Base-by-base conservation (phyloP, 1,140 invertebrate genomes). In the Pogonus chalceus region DNA sequence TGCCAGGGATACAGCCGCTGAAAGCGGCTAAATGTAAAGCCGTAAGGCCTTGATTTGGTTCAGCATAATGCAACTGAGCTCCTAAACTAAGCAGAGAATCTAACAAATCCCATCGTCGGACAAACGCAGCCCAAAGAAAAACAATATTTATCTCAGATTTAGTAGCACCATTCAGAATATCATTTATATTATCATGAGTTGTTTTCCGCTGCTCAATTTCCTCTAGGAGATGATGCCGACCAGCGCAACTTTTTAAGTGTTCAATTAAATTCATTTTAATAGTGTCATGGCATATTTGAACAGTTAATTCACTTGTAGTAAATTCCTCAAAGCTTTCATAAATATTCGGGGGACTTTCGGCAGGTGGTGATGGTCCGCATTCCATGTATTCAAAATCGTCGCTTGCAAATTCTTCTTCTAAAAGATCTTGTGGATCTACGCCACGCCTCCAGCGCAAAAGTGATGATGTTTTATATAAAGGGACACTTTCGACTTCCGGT, bases 21-120 rank as follows among this genome's bases (percentile, higher is more conserved):
- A 88, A 89, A 2, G 87, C 81, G n/a, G 81, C 79, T 51, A 87
- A 70, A 66, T 90, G 86, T 21, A 90, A 62, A 2, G 84, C 80
- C 0, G 80, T 81, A 50, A 87, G 67, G 0, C 85, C 85, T 57
- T 77, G 70, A 46, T 80, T 76, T 18, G 80, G 78, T 62, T 88
- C 83, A 56, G 73, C 76, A 59, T 83, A 82, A 53, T 81, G 70
- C 23, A 85, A 66, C 57, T 87, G 80, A n/a, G 83, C 84, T 12
- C 84, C 84, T 1, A 72, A 65, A 9, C 76, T 72, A 18, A 85
- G 63, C 23, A 88, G 65, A 7, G 69, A 66, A 7, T 77, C 75
- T 22, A 88, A 64, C 14, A 87, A 65, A 58, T 86, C 79, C 59
- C 75, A 76, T 10, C 79, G 73, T 54, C 82, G 85, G 4, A 84